A percentile compares a stretch with the other conserved stretches of the same genome.
These are phyloP conservation scores for Paedocypris sp. DNA, from an alignment of 2,113 vertebrate species.

Conservation along the genomic window DNA sequence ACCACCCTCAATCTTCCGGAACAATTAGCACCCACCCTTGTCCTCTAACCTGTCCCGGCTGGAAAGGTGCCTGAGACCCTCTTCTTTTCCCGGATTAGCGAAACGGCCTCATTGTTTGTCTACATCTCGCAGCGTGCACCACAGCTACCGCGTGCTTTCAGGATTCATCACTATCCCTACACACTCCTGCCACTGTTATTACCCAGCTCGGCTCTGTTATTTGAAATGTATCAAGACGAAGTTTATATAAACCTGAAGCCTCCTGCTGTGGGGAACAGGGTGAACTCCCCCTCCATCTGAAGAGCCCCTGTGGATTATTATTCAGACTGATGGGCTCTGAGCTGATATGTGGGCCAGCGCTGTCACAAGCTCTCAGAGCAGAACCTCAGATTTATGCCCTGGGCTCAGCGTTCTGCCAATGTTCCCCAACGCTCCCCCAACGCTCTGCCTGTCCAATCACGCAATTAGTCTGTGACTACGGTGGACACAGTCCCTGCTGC, in stretches of 20 bases:
- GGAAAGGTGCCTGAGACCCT: background rate
- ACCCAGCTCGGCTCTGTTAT: background rate
- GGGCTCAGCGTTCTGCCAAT: conserved; percentile 22
- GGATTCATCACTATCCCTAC: background rate
- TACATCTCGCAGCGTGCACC: background rate
- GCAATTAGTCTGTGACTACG: conserved; percentile 19
- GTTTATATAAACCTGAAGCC: conserved; percentile 3
- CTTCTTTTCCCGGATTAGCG: background rate
- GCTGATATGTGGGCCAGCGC: conserved; percentile 34
- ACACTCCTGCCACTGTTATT: background rate
- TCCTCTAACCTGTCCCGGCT: conserved; percentile 8
- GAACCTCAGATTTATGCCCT: conserved; percentile 23
- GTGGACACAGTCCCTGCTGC: conserved; percentile 19
- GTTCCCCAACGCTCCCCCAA: conserved; percentile 15
- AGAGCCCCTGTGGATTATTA: conserved; percentile 23
- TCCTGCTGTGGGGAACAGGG: conserved; percentile 10
- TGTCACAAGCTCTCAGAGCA: conserved; percentile 36
- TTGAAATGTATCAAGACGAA: conserved; percentile 11
- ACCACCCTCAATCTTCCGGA: no score
- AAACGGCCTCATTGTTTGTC: background rate
- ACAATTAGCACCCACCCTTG: no score
- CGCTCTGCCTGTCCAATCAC: conserved; percentile 26
- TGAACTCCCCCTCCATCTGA: background rate
- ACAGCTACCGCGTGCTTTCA: background rate
- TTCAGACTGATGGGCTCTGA: conserved; percentile 16